A percentile compares a stretch with the other conserved stretches of the same genome.
Evolutionary conservation across 2,888 invertebrate genomes (phyloP).

Genomic region (Pardosa pseudoannulata): DNA sequence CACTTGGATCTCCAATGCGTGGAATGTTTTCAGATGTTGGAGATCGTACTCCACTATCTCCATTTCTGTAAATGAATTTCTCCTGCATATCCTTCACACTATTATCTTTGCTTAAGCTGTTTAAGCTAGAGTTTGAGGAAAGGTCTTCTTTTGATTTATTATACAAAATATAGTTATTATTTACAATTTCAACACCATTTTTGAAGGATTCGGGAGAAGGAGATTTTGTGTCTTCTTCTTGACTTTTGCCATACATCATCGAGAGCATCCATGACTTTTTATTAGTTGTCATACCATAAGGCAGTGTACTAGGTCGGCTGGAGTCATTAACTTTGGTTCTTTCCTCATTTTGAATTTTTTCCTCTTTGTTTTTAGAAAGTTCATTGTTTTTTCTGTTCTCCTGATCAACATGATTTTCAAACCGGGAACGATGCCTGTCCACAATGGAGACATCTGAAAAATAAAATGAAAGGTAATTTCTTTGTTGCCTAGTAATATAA

Average conservation of each 20-base stretch:
- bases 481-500: too few relatives aligned
- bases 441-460: conserved; percentile 60
- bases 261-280: conserved; percentile 78
- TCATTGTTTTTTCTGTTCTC: conserved; percentile 73
- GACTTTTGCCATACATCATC: conserved; percentile 77
- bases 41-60: conserved; percentile 22
- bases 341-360: conserved; percentile 29
- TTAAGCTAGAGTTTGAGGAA: conserved; percentile 28
- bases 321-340: conserved; percentile 70
- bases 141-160: conserved; percentile 39
- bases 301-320: conserved; percentile 33
- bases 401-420: conserved; percentile 68
- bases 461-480: neutral
- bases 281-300: conserved; percentile 75
- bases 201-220: neutral
- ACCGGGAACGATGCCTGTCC: conserved; percentile 56
- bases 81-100: conserved; percentile 66
- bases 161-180: conserved; percentile 50
- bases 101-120: conserved; percentile 42
- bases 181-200: conserved; percentile 40
- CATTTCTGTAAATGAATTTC: conserved; percentile 56
- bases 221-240: conserved; percentile 76
- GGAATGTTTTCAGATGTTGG: conserved; percentile 47
- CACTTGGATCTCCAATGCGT: conserved; percentile 46
- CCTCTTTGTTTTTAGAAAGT: conserved; percentile 59